Percentiles rank a stretch among this genome's conserved stretches.
These are phyloP conservation scores for Cinclus mexicanus DNA, from an alignment of 2,113 vertebrate genomes.

Conservation along the genomic window DNA sequence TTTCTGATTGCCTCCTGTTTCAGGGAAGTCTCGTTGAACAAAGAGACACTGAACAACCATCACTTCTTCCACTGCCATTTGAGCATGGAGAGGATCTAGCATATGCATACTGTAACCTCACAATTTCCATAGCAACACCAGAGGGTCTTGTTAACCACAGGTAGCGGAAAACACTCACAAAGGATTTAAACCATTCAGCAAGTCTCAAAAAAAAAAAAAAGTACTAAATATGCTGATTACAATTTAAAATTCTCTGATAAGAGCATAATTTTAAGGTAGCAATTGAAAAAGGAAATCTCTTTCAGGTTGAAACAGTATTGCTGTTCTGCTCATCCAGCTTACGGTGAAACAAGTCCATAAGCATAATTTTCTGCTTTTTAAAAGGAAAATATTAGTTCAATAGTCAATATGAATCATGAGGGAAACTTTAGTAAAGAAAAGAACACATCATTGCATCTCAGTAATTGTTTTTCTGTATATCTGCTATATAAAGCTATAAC, in stretches of 20 bases:
- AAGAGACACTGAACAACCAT: neutral
- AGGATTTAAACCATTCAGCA: neutral
- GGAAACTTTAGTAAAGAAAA: constrained; percentile 28
- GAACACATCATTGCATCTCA: neutral
- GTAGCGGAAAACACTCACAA: neutral
- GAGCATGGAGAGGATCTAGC: neutral
- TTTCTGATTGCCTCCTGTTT: neutral
- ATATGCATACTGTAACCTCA: neutral
- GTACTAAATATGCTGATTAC: neutral
- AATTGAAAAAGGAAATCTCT: neutral
- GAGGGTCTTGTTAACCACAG: neutral
- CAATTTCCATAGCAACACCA: constrained; percentile 56
- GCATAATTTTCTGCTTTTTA: neutral
- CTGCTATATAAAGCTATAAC: neutral
- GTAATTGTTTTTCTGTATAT: constrained; percentile 7
- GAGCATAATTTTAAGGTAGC: neutral
- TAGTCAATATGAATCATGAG: neutral
- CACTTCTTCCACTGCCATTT: neutral
- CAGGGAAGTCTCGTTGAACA: neutral
- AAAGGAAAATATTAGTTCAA: constrained; percentile 8
- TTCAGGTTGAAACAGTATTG: neutral
- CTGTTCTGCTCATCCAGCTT: neutral
- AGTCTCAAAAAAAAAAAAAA: neutral
- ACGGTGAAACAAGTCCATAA: neutral
- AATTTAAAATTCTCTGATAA: neutral